Conservation (phyloP, 2,113 vertebrate genomes). For the Sinocyclocheilus anophthalmus region DNA sequence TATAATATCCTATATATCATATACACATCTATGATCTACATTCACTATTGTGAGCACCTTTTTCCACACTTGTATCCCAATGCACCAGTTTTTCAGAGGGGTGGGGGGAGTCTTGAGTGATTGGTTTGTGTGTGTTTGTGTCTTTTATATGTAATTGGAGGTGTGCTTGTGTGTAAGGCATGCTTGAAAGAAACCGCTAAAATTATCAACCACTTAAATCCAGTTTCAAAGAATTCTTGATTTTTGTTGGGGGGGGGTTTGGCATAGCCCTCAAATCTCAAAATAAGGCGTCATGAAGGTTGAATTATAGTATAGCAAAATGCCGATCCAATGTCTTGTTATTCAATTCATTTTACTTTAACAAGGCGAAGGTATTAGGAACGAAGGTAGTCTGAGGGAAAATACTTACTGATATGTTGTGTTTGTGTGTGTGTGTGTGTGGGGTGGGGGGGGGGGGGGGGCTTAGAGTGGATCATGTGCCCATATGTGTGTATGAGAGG, state of each 20-base stretch:
- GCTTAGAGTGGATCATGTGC: slow-evolving; percentile 41
- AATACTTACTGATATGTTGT: slow-evolving; percentile 37
- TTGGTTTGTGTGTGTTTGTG: background rate
- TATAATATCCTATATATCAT: no score
- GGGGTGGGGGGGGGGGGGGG: background rate
- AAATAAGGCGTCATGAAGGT: slow-evolving; percentile 34
- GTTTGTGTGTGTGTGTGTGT: slow-evolving; percentile 26
- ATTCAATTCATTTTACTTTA: slow-evolving; percentile 49
- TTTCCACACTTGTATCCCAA: slow-evolving; percentile 39
- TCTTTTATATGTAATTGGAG: background rate
- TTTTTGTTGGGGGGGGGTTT: background rate
- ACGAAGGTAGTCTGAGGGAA: slow-evolving; percentile 42
- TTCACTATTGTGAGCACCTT: slow-evolving; percentile 50
- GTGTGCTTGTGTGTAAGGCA: slow-evolving; percentile 12
- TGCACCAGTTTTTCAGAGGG: slow-evolving; percentile 6
- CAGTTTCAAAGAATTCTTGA: background rate
- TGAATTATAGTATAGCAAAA: background rate
- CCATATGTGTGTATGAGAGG: slow-evolving; percentile 23
- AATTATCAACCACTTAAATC: slow-evolving; percentile 20
- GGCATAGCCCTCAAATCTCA: slow-evolving; percentile 1
- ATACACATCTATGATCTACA: background rate
- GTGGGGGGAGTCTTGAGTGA: background rate
- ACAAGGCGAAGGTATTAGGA: slow-evolving; percentile 38
- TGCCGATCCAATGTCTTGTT: slow-evolving; percentile 1
- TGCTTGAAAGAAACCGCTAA: background rate